A percentile compares a stretch with the other conserved stretches of the same genome.
Evolutionary conservation across 23 tunicate genomes (phyloP).

Genomic region (Clavelina lepadiformis): DNA sequence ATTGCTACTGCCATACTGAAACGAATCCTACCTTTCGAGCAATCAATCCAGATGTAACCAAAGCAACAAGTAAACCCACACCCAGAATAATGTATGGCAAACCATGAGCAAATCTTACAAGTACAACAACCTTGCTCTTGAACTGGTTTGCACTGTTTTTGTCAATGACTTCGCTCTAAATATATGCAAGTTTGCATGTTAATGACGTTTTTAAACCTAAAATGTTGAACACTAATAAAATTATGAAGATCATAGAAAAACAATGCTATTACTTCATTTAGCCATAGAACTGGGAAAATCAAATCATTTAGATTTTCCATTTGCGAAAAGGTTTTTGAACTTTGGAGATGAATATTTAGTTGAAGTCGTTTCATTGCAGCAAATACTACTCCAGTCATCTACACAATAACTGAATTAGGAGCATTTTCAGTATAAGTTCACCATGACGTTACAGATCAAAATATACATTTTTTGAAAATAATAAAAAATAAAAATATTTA

Average conservation of each 20-base stretch:
- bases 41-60: no score
- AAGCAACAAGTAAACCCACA: no score
- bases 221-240: no score
- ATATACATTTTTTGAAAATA: background rate
- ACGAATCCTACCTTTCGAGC: no score
- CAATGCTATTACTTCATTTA: slow-evolving; percentile 32
- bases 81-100: slow-evolving; percentile 37
- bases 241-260: no score
- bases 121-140: slow-evolving; percentile 22
- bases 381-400: slow-evolving; percentile 63
- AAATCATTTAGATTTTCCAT: slow-evolving; percentile 21
- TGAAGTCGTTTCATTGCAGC: slow-evolving; percentile 53
- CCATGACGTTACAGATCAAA: background rate
- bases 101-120: slow-evolving; percentile 25
- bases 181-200: background rate
- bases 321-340: slow-evolving; percentile 10
- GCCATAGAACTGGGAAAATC: slow-evolving; percentile 52
- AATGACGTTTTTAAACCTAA: background rate
- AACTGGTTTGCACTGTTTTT: slow-evolving; percentile 26
- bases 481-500: no score
- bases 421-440: background rate
- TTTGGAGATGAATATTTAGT: slow-evolving; percentile 28
- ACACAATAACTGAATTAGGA: background rate
- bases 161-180: slow-evolving; percentile 41
- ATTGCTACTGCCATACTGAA: no score